Conservation (phyloP, 2,888 invertebrate genomes). For the Hirtodrosophila histrioides region DNA sequence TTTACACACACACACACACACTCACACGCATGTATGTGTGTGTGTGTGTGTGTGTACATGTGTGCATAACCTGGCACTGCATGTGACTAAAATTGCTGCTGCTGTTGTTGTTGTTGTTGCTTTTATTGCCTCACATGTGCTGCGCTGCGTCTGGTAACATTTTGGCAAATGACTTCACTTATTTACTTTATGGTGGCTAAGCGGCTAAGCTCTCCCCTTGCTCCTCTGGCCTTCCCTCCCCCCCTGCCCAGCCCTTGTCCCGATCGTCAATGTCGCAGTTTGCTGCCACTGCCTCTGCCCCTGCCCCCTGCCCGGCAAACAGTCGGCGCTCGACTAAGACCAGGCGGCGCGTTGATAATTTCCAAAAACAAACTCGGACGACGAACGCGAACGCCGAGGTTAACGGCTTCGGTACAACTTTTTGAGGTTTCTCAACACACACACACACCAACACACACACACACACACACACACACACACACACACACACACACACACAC, state of each 20-base stretch:
- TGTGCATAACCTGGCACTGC: slow-evolving; percentile 13
- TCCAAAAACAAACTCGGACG: slow-evolving; percentile 74
- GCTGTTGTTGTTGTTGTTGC: slow-evolving; percentile 20
- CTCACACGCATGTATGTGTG: background rate
- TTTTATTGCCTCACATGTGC: slow-evolving; percentile 56
- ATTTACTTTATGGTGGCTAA: slow-evolving; percentile 54
- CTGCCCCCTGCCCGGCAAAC: background rate
- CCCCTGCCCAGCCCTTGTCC: too few species aligned
- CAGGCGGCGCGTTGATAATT: slow-evolving; percentile 61
- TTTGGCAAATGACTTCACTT: slow-evolving; percentile 82
- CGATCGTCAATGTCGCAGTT: slow-evolving; percentile 31
- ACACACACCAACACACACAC: slow-evolving; percentile 10
- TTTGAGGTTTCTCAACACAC: slow-evolving; percentile 70
- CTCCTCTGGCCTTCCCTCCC: background rate
- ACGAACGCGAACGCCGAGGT: slow-evolving; percentile 80
- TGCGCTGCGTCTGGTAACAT: slow-evolving; percentile 59
- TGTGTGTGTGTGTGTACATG: slow-evolving; percentile 1
- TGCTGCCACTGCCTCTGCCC: background rate
- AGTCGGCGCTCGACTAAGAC: slow-evolving; percentile 40
- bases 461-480: background rate
- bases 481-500: slow-evolving; percentile 9
- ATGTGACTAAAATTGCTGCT: slow-evolving; percentile 47
- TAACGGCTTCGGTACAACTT: slow-evolving; percentile 83
- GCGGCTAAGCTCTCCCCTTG: slow-evolving; percentile 8
- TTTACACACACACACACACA: slow-evolving; percentile 13